Percentiles rank a stretch among this genome's conserved stretches.
These are phyloP conservation scores for Diabrotica virgifera DNA, from an alignment of 1,140 invertebrate species.

Conservation along the genomic window DNA sequence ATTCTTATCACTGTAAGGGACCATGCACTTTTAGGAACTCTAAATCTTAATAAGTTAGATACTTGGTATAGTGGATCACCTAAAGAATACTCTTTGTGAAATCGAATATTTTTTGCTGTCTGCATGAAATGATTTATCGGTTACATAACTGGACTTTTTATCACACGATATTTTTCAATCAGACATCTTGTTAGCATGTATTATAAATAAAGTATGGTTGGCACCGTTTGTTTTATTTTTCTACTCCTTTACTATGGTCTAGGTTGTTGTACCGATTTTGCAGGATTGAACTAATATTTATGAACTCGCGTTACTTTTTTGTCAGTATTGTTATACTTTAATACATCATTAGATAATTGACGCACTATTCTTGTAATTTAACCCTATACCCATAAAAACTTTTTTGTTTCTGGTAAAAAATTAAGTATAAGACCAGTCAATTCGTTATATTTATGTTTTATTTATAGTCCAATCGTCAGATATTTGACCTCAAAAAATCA, in stretches of 20 bases:
- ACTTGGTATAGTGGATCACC: neutral
- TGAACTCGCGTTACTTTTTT: no score
- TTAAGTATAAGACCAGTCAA: no score
- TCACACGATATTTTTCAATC: conserved; percentile 18
- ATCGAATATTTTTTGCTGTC: neutral
- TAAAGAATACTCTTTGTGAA: neutral
- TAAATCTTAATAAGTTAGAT: neutral
- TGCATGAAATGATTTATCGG: conserved; percentile 22
- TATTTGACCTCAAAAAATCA: no score
- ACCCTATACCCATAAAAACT: no score
- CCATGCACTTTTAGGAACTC: conserved; percentile 12
- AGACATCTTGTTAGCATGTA: conserved; percentile 31
- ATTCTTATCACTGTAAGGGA: conserved; percentile 12
- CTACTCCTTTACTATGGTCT: conserved; percentile 16
- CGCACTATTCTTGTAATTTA: no score
- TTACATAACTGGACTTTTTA: neutral
- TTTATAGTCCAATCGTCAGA: no score
- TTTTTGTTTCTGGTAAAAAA: no score
- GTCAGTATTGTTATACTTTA: no score
- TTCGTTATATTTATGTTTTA: no score
- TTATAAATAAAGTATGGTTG: conserved; percentile 27
- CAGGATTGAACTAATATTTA: neutral
- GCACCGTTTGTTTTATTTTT: conserved; percentile 25
- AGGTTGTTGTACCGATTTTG: neutral
- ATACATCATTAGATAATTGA: no score